Base-by-base conservation (phyloP, 2,888 invertebrate species). In the Diaperis boleti region DNA sequence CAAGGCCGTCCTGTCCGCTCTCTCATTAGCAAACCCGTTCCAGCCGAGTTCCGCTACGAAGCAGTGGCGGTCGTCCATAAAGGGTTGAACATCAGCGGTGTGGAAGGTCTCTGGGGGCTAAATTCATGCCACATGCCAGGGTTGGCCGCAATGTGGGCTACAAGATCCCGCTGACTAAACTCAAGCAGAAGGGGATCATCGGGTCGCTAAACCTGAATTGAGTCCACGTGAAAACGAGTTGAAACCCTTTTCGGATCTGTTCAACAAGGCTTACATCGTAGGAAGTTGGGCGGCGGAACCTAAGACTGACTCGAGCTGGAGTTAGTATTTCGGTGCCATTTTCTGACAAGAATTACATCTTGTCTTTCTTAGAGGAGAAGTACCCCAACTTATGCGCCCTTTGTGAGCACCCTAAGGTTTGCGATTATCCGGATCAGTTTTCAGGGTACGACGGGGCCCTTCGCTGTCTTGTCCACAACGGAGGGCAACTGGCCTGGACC, bases 141-240 rank as follows among this genome's bases (percentile, higher is more conserved):
- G 89, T 94, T 63, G 93, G 94, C 55, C 87, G 93, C 66, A 94
- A 94, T 74, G 94, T 94, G 4, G 95, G 95, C 15, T 96, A 94
- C 83, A 92, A 94, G 85, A 89, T 91, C 56, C 91, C 91, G 0
- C 82, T 91, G 7, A 90, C 91, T 0, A 91, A 90, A 83, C 82
- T 96, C 72, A 89, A 92, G 82, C 89, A 91, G 65, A 84, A 88
- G 74, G 83, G 88, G 14, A 81, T 89, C 10, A 87, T 93, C 75
- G 85, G 86, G 3, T 86, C 87, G 64, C 83, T 89, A 75, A 89
- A 89, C 86, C 88, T 63, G 87, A 84, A 64, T 84, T 89, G 66
- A 89, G 90, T 0, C 88, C 90, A 0, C 85, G 89, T 39, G 93
- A 93, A 78, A 91, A 95, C 70, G 94, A 95, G 74, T 84, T 96